Percentiles rank a stretch among this genome's conserved stretches.
Conservation (phyloP, 2,888 invertebrate genomes). For the Capitulum mitella region DNA sequence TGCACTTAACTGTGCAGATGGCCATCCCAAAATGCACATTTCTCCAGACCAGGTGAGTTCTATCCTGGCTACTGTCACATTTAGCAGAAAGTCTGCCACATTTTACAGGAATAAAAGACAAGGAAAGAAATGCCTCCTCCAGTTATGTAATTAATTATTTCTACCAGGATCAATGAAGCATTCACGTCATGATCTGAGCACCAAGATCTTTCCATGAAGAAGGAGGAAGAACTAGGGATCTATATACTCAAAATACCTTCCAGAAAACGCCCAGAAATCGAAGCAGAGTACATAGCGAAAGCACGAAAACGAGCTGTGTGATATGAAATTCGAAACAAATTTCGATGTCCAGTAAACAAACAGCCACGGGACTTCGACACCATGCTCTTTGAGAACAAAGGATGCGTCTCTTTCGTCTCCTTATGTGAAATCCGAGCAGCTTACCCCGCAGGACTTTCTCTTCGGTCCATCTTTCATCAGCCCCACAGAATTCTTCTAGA, state of each 20-base stretch:
- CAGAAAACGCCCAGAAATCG: background rate
- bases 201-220: no score
- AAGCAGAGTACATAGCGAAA: background rate
- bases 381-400: background rate
- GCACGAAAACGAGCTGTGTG: background rate
- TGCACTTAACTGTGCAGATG: no score
- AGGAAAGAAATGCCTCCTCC: no score
- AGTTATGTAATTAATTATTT: no score
- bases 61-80: no score
- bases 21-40: no score
- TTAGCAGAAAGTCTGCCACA: no score
- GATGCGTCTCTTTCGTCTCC: background rate
- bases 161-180: no score
- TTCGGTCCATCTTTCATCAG: background rate
- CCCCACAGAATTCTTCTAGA: background rate
- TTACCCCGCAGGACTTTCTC: constrained; percentile 2
- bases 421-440: background rate
- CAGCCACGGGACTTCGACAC: background rate
- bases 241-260: background rate
- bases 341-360: background rate
- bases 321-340: background rate
- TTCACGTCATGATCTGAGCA: no score
- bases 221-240: no score
- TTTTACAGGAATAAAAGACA: no score
- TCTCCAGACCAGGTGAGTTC: no score